Base-by-base conservation (phyloP, 2,113 vertebrate species). In the Deroptyus accipitrinus region DNA sequence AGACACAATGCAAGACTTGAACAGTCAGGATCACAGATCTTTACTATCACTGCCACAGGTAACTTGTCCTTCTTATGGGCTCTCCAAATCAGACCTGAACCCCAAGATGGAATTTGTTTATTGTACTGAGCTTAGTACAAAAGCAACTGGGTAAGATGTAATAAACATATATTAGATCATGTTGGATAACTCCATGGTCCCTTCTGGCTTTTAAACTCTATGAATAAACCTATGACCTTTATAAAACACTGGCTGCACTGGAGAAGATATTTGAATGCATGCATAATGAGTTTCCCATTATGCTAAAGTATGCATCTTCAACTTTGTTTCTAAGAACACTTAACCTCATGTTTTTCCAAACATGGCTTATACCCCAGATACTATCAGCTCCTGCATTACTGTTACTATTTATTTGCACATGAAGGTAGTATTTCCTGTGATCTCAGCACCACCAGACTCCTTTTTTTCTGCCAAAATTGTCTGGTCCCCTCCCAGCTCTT, bases 321-420 rank as follows among this genome's bases (percentile, higher is more conserved):
- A 54, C 13, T 87, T 84, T 74, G 67, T 69, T 94, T 94, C 78
- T 75, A 86, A 59, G 27, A 93, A 61, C 31, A 84, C 39, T 82
- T 73, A 86, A 82, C 51, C 30, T 89, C 46, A 8, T 44, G 83
- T 91, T 94, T 92, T 92, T 54, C 93, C 81, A 92, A 92, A 68
- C 74, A 79, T 37, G 20, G 35, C 33, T 62, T 59, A 11, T 24
- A 49, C 6, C 39, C 25, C 62, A 3, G 57, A 1, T 35, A 22
- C 55, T 61, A 13, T 61, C 76, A 78, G 35, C 37, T 74, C 42
- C 88, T 81, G 42, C 31, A 39, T 54, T 74, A 41, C 28, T 46
- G 6, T 41, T 57, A 22, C 11, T 62, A 24, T 85, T 76, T 79
- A 73, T 70, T 28, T 88, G 61, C 72, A 92, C 23, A 35, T 1